Evolutionary conservation across 1,140 invertebrate genomes (phyloP), one percentile per base, ranked within the genome.

Genomic region (Periplaneta americana): DNA sequence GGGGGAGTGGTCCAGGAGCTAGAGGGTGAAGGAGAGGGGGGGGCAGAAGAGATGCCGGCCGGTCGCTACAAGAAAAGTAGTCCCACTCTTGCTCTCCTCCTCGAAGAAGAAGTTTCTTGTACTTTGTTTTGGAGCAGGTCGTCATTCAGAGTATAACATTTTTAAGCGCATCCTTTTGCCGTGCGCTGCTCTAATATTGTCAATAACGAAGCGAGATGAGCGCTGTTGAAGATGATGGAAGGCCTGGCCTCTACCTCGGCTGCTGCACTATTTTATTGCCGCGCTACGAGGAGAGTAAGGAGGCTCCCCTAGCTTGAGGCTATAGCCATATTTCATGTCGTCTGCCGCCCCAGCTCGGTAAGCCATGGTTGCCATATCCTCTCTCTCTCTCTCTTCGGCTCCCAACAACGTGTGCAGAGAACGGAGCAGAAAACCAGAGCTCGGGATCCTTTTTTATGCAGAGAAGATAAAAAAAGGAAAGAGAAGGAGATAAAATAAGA

Each of bases 301-400:
- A 80, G 79, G 79, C 48, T 80, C 48, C 66, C 79, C 31, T 66
- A 78, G 76, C 85, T 86, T 79, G 85, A 84, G 85, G 85, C 84
- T 84, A 84, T 82, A 82, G 84, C 85, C 84, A 86, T 86, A 86
- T 85, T 85, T 86, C 85, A 85, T 85, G 85, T 86, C 85, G 84
- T 86, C 85, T 86, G 84, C 80, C 37, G 83, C 84, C 76, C 75
- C 36, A 33, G 39, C 76, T 66, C 48, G n/a, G 48, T 78, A 36
- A 31, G 35, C 17, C 76, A 76, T 15, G 18, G 85, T 86, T 86
- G 85, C 85, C 85, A 85, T 79, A 81, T 85, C 74, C 79, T 78
- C 37, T 37, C 28, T 74, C 74, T 77, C 34, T 77, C 79, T 66
- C 75, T n/a, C 75, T 75, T 34, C 32, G 18, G 34, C 75, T 34